Base-by-base conservation (phyloP, 2,888 invertebrate genomes). In the Gnatocerus cornutus region DNA sequence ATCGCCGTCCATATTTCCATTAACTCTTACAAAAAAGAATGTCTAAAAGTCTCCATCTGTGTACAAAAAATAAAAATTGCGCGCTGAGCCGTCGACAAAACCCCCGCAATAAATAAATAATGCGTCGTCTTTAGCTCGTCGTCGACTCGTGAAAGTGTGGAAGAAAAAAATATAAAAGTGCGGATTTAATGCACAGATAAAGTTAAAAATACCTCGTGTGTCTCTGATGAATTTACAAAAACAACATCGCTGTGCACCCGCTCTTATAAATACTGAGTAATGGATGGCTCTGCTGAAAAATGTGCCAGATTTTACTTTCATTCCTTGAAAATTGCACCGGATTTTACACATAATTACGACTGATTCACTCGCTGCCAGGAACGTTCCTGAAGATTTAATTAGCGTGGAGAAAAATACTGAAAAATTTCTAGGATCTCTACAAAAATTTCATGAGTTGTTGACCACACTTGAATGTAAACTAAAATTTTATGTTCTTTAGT, bases 211-310 rank as follows among this genome's bases (percentile, higher is more conserved):
- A 63, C 41, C 21, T 6, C 21, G 8, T 50, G 48, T 61, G 61
- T 61, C 61, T 48, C 61, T 61, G 61, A 61, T 61, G 61, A 48
- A 61, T 61, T 50, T 61, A 61, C 61, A 62, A 68, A 68, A 68
- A 65, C 56, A 65, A 65, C 61, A 61, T 50, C 61, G 39, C 52
- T 27, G 55, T 64, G 62, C 68, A 68, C 62, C 55, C 58, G 53
- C 69, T 55, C 65, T 59, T 67, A 70, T 66, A 70, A 70, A 70
- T 70, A 70, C 62, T 10, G 67, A 29, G 53, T 70, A 67, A 70
- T 70, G 66, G 66, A 70, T 70, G 46, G 61, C 10, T 52, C 39
- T 13, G 70, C 37, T 69, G 73, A 73, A 73, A 73, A 73, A 73
- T 72, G 56, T 53, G 68, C 62, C 69, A 65, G 64, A 62, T 73